Evolutionary conservation across 2,797 vertebrate species (phyloP).

Genomic region (Nasua narica): DNA sequence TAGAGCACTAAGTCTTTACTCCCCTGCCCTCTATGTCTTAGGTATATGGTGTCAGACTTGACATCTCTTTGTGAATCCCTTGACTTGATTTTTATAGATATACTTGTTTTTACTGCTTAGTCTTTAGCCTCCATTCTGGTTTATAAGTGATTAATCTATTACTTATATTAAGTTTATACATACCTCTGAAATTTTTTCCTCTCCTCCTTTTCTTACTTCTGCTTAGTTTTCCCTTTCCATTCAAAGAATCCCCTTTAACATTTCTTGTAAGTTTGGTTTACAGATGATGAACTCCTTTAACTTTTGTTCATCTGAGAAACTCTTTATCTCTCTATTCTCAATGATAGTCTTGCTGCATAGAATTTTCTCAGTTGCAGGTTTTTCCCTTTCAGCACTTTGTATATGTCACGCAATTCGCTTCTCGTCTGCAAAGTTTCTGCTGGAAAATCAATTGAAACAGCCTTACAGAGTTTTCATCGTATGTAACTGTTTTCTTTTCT

Average conservation of each 20-base stretch:
- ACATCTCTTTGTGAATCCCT: not conserved
- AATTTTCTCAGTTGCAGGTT: not conserved
- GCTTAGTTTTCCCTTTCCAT: not conserved
- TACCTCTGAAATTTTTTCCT: not conserved
- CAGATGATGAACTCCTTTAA: not conserved
- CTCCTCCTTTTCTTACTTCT: not conserved
- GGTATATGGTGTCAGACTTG: not conserved
- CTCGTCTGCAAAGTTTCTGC: not conserved
- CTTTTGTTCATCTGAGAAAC: not conserved
- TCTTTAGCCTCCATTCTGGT: not conserved
- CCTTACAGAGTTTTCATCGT: not conserved
- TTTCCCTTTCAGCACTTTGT: not conserved
- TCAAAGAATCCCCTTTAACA: not conserved
- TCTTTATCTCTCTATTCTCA: not conserved
- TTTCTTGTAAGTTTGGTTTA: not conserved
- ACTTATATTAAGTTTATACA: not conserved
- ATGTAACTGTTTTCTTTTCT: not conserved
- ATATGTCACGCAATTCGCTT: not conserved
- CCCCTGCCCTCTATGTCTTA: not conserved
- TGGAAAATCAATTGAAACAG: not conserved
- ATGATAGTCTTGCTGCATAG: not conserved
- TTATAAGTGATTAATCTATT: not conserved
- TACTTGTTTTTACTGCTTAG: not conserved
- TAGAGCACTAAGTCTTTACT: not conserved
- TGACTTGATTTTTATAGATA: not conserved